Base-by-base conservation (phyloP, 1,140 invertebrate species). In the Sminthurinus signatus region DNA sequence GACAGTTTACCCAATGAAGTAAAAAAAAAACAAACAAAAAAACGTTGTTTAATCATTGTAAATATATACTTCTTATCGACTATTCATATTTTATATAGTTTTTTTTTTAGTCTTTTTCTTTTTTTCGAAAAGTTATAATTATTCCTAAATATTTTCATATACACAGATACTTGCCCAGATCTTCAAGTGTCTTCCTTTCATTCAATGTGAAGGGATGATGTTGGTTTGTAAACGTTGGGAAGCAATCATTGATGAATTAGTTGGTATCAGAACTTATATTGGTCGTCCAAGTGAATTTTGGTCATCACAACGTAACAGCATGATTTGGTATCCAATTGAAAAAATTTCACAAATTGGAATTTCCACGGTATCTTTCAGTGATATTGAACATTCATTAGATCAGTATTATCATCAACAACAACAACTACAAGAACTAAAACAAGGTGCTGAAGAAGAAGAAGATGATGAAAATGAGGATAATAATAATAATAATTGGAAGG, bases 281-380 rank as follows among this genome's bases (percentile, higher is more conserved):
- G 54, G 54, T 42, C 15, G 25, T 10, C 54, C 54, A 12, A 39
- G 29, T 32, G 54, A 56, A 39, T 56, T 56, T 23, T 56, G 54
- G 54, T 56, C 54, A 15, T 4, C 3, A n/a, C 29, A 5, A 8
- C 4, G 10, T 15, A 32, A 56, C 17, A 54, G 14, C 5, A n/a
- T n/a, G n/a, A 5, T 8, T 36, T 56, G 54, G 54, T 17, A 56
- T 14, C 5, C 2, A 4, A 19, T 56, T 19, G 5, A 19, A 15
- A 36, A 56, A 23, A 56, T 56, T 36, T 27, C 54, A 12, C 27
- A 12, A n/a, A 23, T 56, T 12, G 54, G 54, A 56, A 21, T 31
- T 2, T 56, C 54, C 15, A 56, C 54, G 4, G 54, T 56, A 3
- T 56, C 54, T 14, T 56, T 56, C 54, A 56, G 54, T 27, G 54